phyloP scores from a whole-genome alignment of 1,140 invertebrate species.

The Pachyrhynchus sulphureomaculatus region DNA sequence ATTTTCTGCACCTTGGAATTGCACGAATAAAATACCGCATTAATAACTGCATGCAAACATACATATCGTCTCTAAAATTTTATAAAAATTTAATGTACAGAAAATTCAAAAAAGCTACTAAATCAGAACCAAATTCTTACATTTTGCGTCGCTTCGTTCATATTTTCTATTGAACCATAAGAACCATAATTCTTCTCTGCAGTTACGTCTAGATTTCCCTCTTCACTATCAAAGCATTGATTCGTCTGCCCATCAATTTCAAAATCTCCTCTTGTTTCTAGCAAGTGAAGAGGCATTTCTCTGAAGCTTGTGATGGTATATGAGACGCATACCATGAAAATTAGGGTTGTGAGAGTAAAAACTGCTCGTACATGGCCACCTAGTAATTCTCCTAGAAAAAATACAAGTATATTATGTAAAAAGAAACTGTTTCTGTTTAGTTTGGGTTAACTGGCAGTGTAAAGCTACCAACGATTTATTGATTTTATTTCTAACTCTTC shows the following conservation, averaged over 20 bases:
- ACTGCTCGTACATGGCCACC: slow-evolving; percentile 89
- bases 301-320: slow-evolving; percentile 83
- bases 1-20: too few species aligned
- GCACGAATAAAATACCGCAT: too few species aligned
- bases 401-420: background rate
- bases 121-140: too few species aligned
- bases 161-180: slow-evolving; percentile 34
- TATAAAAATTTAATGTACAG: too few species aligned
- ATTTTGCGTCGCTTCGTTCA: too few species aligned
- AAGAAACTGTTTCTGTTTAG: slow-evolving; percentile 7
- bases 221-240: slow-evolving; percentile 17
- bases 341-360: slow-evolving; percentile 83
- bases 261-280: slow-evolving; percentile 46
- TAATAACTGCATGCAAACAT: too few species aligned
- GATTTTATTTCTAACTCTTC: too few species aligned
- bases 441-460: background rate
- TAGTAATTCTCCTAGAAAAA: slow-evolving; percentile 64
- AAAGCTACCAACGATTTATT: too few species aligned
- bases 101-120: too few species aligned
- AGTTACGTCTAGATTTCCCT: slow-evolving; percentile 5
- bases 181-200: background rate
- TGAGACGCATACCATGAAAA: slow-evolving; percentile 79
- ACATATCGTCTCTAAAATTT: too few species aligned
- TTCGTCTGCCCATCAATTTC: slow-evolving; percentile 8
- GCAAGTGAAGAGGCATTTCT: slow-evolving; percentile 76